Evolutionary conservation across 2,888 invertebrate genomes (phyloP), one percentile per base, ranked within the genome.

Genomic region (Calliphora vomitoria): DNA sequence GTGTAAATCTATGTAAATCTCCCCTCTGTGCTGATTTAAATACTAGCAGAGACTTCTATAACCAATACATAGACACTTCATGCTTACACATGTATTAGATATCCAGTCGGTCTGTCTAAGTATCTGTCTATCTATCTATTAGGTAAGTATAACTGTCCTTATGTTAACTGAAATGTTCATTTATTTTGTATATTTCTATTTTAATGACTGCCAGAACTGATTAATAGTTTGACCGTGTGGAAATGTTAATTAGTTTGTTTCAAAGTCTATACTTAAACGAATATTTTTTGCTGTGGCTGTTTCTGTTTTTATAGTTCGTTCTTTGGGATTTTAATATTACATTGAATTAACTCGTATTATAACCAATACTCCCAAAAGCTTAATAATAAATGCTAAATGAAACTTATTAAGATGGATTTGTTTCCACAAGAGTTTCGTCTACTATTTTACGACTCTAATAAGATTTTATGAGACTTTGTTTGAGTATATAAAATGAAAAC

Each of bases 161-260:
- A 13, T 68, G 60, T 53, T 44, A 38, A 55, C 35, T 75, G 75
- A 55, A 78, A 87, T 55, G 53, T 81, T 72, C 47, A 78, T 50
- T 76, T 72, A 76, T 10, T 81, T 74, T 31, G 38, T 69, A 10
- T 41, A 18, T 64, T 55, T 69, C 35, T 8, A 66, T 58, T 71
- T 68, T 83, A 80, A 87, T 83, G 71, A 80, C 55, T 71, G 79
- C 64, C 66, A 60, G 44, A 80, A 60, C 81, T 79, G 84, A 82
- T 84, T 84, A 84, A 81, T 82, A 80, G 81, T 79, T 87, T 68
- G 84, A 68, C 78, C 84, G 81, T 84, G 84, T 87, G 72, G 81
- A 87, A 87, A 87, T 87, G 81, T 84, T 84, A 87, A 87, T 87
- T 87, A 84, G 72, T 84, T 84, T 79, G 76, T 69, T 87, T 55